A percentile compares a stretch with the other conserved stretches of the same genome.
Conservation (phyloP, 2,888 invertebrate species). For the Oxyscelio sp. region DNA sequence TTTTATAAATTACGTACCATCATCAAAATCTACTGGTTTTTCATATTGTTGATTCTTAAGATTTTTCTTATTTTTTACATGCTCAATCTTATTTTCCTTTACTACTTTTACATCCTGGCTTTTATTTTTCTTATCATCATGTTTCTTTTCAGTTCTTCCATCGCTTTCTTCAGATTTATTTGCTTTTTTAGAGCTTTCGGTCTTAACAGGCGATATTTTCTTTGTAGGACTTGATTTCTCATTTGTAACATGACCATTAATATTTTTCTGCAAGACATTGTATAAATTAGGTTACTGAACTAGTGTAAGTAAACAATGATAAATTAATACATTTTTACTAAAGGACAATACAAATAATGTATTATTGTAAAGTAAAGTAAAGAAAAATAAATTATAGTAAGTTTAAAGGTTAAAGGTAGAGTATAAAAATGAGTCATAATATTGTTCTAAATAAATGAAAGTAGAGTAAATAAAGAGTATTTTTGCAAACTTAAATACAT, state of each 20-base stretch:
- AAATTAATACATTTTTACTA: too few species aligned
- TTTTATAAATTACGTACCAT: slow-evolving; percentile 89
- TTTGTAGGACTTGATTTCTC: slow-evolving; percentile 90
- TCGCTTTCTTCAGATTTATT: slow-evolving; percentile 87
- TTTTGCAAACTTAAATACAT: too few species aligned
- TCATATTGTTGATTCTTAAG: slow-evolving; percentile 90
- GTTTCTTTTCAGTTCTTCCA: slow-evolving; percentile 89
- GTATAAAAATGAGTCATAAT: too few species aligned
- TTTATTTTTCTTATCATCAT: slow-evolving; percentile 89
- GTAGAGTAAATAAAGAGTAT: too few species aligned
- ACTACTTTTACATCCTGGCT: slow-evolving; percentile 81
- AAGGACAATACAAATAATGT: too few species aligned
- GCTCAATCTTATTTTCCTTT: slow-evolving; percentile 90
- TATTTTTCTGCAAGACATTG: slow-evolving; percentile 91
- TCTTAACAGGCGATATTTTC: slow-evolving; percentile 88
- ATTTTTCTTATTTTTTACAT: slow-evolving; percentile 91
- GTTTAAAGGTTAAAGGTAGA: too few species aligned
- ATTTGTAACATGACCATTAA: slow-evolving; percentile 90
- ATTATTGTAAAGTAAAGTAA: too few species aligned
- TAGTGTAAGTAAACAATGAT: too few species aligned
- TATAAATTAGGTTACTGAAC: too few species aligned
- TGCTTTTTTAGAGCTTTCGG: slow-evolving; percentile 89
- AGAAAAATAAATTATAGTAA: too few species aligned
- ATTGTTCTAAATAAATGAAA: too few species aligned
- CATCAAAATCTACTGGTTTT: slow-evolving; percentile 93